phyloP scores from a whole-genome alignment of 2,797 vertebrate genomes.

The Fistularia commersonii region DNA sequence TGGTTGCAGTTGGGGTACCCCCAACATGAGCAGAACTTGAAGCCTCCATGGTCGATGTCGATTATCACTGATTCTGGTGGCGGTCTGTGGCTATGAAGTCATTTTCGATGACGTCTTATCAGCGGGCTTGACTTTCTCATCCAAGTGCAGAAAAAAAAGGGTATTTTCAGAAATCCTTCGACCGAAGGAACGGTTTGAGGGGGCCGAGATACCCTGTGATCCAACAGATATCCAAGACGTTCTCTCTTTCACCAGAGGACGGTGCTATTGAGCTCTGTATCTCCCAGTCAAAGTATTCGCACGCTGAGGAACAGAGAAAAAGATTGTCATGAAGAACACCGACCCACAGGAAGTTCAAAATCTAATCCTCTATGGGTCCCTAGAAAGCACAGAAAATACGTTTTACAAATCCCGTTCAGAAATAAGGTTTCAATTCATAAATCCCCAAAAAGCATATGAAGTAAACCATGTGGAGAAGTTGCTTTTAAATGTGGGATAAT shows the following conservation, averaged over 20 bases:
- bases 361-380: not conserved
- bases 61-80: slow-evolving; percentile 22
- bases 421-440: no score
- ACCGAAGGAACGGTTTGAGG: slow-evolving; percentile 17
- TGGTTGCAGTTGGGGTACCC: slow-evolving; percentile 12
- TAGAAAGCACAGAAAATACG: not conserved
- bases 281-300: slow-evolving; percentile 7
- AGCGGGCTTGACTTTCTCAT: no score
- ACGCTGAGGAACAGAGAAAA: slow-evolving; percentile 23
- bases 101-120: slow-evolving; percentile 32
- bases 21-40: slow-evolving; percentile 32
- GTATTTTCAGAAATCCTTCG: slow-evolving; percentile 15
- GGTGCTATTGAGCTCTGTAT: slow-evolving; percentile 50
- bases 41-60: slow-evolving; percentile 54
- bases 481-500: no score
- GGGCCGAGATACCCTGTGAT: slow-evolving; percentile 20
- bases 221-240: slow-evolving; percentile 13
- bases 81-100: slow-evolving; percentile 41
- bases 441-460: no score
- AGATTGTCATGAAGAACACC: not conserved
- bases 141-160: slow-evolving; percentile 2
- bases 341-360: no score
- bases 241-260: slow-evolving; percentile 41
- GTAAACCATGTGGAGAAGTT: no score
- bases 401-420: no score